Base-by-base conservation (phyloP, 2,113 vertebrate species). In the Colaptes auratus region DNA sequence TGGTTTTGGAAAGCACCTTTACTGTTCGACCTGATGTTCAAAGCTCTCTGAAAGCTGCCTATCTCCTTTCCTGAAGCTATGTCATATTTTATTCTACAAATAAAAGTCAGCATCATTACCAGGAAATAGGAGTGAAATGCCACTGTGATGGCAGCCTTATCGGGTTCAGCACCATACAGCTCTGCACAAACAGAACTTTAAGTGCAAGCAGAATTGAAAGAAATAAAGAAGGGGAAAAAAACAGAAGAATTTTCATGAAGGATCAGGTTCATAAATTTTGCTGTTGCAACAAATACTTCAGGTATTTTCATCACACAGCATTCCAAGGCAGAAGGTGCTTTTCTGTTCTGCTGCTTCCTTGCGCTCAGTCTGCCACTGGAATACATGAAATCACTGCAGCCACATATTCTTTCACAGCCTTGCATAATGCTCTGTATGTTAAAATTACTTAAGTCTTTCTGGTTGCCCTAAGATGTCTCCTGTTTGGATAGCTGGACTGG, bases 121-220 rank as follows among this genome's bases (percentile, higher is more conserved):
- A 60, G 60, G 53, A 71, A 10, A 74, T 1, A 10, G 46, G 36
- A 74, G 15, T 5, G 17, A 66, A 86, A 77, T 53, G 66, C 60
- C 42, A 58, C 8, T 28, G 30, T 1, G 17, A 73, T 0, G 4
- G 0, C 33, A 77, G 20, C 50, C 8, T 0, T 16, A 39, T 31
- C 39, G 64, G 28, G 31, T 59, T 35, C 50, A 19, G 5, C 10
- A 24, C 1, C 3, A 19, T 12, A 53, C 50, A 59, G 48, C 21
- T 60, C 82, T 30, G 28, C 48, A 71, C 18, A 39, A 1, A 23
- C 5, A 3, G 3, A 78, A 46, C n/a, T 56, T 59, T 27, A n/a
- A 27, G 44, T 5, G 16, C n/a, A 69, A 80, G 21, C 8, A 86
- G 16, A 52, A 28, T 61, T 61, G 11, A 17, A 12, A 20, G 46